Percentiles rank a stretch among this genome's conserved stretches.
Evolutionary conservation across 37 sponge, comb jelly and placozoan genomes (phyloP).

Genomic region (Dysidea cf. avara): DNA sequence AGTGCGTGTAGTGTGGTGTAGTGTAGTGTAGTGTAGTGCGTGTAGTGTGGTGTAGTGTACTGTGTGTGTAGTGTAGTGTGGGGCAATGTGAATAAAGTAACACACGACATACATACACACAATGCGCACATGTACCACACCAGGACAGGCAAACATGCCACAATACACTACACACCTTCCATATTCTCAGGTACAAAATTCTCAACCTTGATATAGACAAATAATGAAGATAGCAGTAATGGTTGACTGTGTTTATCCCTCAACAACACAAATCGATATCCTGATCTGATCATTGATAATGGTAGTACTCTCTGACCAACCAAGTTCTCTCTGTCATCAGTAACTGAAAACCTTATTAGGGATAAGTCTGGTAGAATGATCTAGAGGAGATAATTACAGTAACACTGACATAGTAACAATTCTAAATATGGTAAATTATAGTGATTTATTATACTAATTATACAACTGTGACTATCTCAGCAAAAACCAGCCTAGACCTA

Average conservation of each 20-base stretch:
- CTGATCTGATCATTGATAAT: conserved; percentile 41
- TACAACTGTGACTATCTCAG: too few species aligned
- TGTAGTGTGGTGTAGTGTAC: too few species aligned
- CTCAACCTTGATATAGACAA: conserved; percentile 55
- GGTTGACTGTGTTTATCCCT: conserved; percentile 65
- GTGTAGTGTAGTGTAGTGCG: too few species aligned
- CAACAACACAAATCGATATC: conserved; percentile 67
- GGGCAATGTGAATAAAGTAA: too few species aligned
- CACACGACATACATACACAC: conserved; percentile 33
- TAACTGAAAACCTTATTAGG: conserved; percentile 50
- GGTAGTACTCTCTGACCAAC: conserved; percentile 76
- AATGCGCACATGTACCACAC: conserved; percentile 22
- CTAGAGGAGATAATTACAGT: conserved; percentile 11
- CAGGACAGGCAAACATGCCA: not conserved
- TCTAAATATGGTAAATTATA: too few species aligned
- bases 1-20: too few species aligned
- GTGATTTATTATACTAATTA: too few species aligned
- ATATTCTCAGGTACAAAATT: conserved; percentile 58
- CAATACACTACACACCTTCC: conserved; percentile 25
- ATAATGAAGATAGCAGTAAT: conserved; percentile 59
- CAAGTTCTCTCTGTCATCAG: conserved; percentile 43
- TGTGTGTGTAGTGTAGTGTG: too few species aligned
- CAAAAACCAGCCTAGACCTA: too few species aligned
- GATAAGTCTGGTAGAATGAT: conserved; percentile 72
- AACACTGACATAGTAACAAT: too few species aligned